phyloP scores from a whole-genome alignment of 2,888 invertebrate species.

The Lomographa bimaculata region DNA sequence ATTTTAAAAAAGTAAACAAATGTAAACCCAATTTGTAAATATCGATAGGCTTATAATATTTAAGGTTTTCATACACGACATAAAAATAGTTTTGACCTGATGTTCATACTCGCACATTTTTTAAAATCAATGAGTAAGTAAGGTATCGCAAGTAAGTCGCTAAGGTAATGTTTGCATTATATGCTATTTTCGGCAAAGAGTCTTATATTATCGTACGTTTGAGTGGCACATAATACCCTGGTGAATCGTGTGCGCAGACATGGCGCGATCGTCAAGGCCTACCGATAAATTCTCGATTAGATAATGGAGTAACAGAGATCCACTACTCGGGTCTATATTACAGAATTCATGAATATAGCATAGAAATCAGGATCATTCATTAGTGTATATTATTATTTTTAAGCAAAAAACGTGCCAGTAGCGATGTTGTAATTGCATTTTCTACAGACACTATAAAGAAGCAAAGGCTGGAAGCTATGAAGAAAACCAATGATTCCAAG shows the following conservation, averaged over 20 bases:
- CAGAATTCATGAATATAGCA: slow-evolving; percentile 28
- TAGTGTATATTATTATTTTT: no score
- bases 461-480: no score
- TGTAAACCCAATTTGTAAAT: no score
- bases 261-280: slow-evolving; percentile 42
- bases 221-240: slow-evolving; percentile 19
- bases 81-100: slow-evolving; percentile 3
- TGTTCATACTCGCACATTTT: slow-evolving; percentile 12
- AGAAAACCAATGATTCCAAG: no score
- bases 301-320: slow-evolving; percentile 36
- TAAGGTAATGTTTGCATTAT: slow-evolving; percentile 15
- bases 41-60: no score
- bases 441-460: no score
- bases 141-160: no score
- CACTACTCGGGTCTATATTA: slow-evolving; percentile 6
- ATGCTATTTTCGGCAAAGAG: slow-evolving; percentile 36
- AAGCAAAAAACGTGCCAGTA: no score
- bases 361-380: no score
- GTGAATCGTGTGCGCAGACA: slow-evolving; percentile 20
- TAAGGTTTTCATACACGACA: no score
- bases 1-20: no score
- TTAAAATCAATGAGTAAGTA: slow-evolving; percentile 6
- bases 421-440: no score
- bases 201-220: slow-evolving; percentile 33
- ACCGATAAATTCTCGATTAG: slow-evolving; percentile 46